Evolutionary conservation across 2,888 invertebrate species (phyloP), one percentile per base, ranked within the genome.

Genomic region (Corbicula japonica): DNA sequence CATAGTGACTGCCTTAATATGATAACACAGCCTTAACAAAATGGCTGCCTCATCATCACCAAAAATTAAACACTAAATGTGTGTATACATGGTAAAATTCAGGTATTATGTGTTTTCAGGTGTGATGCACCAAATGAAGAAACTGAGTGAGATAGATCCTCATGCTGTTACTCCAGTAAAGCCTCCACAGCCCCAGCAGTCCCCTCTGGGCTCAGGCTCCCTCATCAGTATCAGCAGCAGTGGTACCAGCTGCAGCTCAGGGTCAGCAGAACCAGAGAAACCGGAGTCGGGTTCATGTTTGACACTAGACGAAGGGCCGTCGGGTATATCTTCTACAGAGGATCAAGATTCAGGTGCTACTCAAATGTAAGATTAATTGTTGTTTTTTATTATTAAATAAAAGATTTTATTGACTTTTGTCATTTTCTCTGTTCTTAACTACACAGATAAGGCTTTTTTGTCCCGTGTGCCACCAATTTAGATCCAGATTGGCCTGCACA

Each of bases 91-190:
- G n/a, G n/a, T n/a, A n/a, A n/a, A n/a, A n/a, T n/a, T n/a, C n/a
- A n/a, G n/a, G n/a, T n/a, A n/a, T n/a, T n/a, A n/a, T n/a, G n/a
- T n/a, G n/a, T n/a, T n/a, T 82, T 8, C 77, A 91, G 95, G 95
- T 61, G 98, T 98, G n/a, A 95, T 98, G 94, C 97, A 98, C 94
- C 98, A 98, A 94, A 95, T 97, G 72, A 94, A 95, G 91, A 95
- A 96, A 88, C 93, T 97, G 80, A 92, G 92, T 50, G 96, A 96
- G 94, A 96, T 96, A 12, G 95, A 96, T 88, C 94, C 95, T 78
- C 94, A 82, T 52, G 80, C 80, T 44, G 74, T 80, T 52, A 82
- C 86, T 34, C 84, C 86, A 23, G 83, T 82, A 8, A 85, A 88
- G 72, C 84, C 85, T 35, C 80, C 70, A 18, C 76, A 74, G 63